Evolutionary conservation across 2,113 vertebrate species (phyloP).

Genomic region (Psilopsiagon aymara): DNA sequence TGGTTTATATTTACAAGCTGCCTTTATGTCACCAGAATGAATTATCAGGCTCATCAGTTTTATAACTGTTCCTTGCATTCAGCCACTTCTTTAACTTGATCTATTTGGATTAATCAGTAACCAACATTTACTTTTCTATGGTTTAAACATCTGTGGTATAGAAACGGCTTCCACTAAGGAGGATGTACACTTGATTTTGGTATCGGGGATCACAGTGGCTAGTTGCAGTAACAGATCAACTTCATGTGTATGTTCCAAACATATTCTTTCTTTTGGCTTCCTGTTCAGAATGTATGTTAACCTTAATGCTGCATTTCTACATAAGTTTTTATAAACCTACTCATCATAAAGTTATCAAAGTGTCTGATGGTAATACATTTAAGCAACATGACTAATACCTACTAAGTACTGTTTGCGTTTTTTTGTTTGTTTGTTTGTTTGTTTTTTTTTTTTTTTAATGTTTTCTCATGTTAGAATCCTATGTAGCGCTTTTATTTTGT

Average conservation of each 20-base stretch:
- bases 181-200: neutral
- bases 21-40: neutral
- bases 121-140: neutral
- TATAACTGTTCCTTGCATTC: neutral
- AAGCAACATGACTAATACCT: neutral
- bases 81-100: neutral
- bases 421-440: no score
- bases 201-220: neutral
- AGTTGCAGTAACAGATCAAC: neutral
- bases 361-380: neutral
- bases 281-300: neutral
- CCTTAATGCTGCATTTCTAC: neutral
- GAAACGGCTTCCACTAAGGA: neutral
- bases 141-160: neutral
- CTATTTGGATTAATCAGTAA: neutral
- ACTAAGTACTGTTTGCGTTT: neutral
- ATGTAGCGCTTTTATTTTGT: neutral
- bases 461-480: neutral
- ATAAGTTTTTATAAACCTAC: neutral
- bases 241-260: neutral
- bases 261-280: neutral
- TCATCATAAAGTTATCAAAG: neutral
- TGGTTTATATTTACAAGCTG: constrained; percentile 2
- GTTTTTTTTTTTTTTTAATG: neutral
- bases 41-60: neutral